Evolutionary conservation across 2,888 invertebrate genomes (phyloP), one percentile per base, ranked within the genome.

Genomic region (Labia minor): DNA sequence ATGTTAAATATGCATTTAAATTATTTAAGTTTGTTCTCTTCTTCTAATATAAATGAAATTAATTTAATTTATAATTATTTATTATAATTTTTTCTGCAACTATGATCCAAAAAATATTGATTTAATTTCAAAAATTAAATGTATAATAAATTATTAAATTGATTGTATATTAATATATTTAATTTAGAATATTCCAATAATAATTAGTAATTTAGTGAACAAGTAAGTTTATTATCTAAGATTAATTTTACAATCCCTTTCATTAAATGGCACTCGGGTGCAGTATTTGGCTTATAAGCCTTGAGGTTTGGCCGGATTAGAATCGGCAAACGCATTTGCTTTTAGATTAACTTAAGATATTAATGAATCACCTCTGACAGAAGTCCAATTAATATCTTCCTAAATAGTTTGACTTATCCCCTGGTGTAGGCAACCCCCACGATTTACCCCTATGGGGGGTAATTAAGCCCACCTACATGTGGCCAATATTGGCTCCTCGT

Each of bases 361-460:
- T 49, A 49, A 49, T 49, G 49, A 49, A 49, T 49, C 49, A 49
- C 49, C 49, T 49, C 49, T 49, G 49, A 49, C 49, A 49, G 49
- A 49, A 49, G 49, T 14, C 49, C 49, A 49, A 49, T 49, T 49
- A 49, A 49, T 49, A 49, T 49, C 49, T 49, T 49, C 49, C 49
- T 14, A 49, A 49, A 49, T 49, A 49, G 49, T 49, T 49, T 49
- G 49, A 49, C 49, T 49, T 49, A 49, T 49, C 49, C 49, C 49
- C 49, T 49, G 49, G 49, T 49, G 49, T 4, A 11, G 33, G 33
- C 33, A 33, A 11, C 33, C 11, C 14, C 16, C n/a, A 49, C n/a
- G 49, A 49, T 16, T 49, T 49, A 49, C 49, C 16, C 49, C 49
- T n/a, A 16, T 8, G 49, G n/a, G 49, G 49, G 49, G 49, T 49